phyloP scores from a whole-genome alignment of 2,888 invertebrate genomes.

The Tachystola acroxantha region DNA sequence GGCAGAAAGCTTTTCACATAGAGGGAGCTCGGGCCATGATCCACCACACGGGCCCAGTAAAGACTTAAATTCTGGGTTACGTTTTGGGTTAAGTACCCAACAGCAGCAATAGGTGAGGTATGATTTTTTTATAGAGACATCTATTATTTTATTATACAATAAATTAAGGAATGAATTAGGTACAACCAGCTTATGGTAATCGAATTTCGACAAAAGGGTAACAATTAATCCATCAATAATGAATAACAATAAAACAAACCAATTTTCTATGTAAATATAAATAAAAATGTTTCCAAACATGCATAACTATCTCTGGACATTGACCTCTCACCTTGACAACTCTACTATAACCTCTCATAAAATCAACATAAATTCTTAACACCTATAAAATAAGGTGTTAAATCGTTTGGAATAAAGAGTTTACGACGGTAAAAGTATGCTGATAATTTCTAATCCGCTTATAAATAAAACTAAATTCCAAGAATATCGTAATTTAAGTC shows the following conservation, averaged over 20 bases:
- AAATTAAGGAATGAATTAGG: too few species aligned
- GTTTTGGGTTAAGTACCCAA: too few species aligned
- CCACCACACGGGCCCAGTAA: too few species aligned
- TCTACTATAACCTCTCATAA: slow-evolving; percentile 1
- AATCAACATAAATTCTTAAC: slow-evolving; percentile 7
- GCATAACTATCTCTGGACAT: slow-evolving; percentile 19
- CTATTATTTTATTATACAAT: too few species aligned
- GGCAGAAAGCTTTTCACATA: too few species aligned
- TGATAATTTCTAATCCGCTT: slow-evolving; percentile 24
- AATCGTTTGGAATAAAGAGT: slow-evolving; percentile 4
- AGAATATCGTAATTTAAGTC: slow-evolving; percentile 35
- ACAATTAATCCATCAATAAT: background rate
- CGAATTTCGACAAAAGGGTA: too few species aligned
- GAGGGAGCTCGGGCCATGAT: too few species aligned
- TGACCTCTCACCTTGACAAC: slow-evolving; percentile 29
- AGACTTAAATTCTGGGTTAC: too few species aligned
- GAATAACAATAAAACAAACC: slow-evolving; percentile 5
- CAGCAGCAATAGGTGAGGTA: too few species aligned
- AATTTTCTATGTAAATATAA: slow-evolving; percentile 21
- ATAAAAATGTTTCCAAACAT: slow-evolving; percentile 37
- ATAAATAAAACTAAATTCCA: slow-evolving; percentile 35
- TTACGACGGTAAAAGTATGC: slow-evolving; percentile 11
- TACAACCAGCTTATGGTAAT: too few species aligned
- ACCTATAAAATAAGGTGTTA: slow-evolving; percentile 12
- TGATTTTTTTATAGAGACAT: too few species aligned